Conservation (phyloP, 2,797 vertebrate species). For the Neosalanx taihuensis region DNA sequence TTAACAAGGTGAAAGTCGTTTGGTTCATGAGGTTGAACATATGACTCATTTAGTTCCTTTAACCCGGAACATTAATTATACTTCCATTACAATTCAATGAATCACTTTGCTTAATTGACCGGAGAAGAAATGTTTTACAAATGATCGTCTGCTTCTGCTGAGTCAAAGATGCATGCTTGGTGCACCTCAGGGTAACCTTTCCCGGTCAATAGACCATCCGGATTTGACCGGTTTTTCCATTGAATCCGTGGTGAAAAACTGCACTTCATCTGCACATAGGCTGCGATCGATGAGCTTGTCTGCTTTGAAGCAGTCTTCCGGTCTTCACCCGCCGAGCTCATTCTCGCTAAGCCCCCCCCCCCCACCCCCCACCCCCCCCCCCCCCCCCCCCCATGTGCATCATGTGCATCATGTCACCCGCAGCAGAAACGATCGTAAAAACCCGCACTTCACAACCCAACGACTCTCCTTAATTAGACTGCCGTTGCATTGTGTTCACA, state of each 20-base stretch:
- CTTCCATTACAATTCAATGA: slow-evolving; percentile 18
- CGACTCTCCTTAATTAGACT: not conserved
- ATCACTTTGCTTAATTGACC: slow-evolving; percentile 14
- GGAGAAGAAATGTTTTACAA: not conserved
- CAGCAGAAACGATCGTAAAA: not conserved
- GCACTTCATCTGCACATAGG: not conserved
- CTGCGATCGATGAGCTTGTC: not conserved
- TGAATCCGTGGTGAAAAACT: not conserved
- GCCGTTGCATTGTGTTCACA: not conserved
- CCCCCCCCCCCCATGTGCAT: too few relatives aligned
- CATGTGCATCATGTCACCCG: not conserved
- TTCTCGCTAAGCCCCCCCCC: not conserved
- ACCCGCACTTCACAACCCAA: not conserved
- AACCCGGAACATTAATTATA: slow-evolving; percentile 8
- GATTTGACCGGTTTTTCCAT: not conserved
- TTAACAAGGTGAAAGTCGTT: not conserved
- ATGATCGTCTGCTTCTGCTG: not conserved
- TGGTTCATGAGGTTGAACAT: not conserved
- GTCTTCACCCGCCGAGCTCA: not conserved
- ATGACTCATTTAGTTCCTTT: not conserved
- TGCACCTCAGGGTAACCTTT: not conserved
- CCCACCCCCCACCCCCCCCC: too few relatives aligned
- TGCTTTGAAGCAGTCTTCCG: not conserved
- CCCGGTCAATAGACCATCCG: not conserved
- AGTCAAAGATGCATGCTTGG: not conserved